Evolutionary conservation across 2,888 invertebrate species (phyloP), one percentile per base, ranked within the genome.

Genomic region (Pyrocoelia pectoralis): DNA sequence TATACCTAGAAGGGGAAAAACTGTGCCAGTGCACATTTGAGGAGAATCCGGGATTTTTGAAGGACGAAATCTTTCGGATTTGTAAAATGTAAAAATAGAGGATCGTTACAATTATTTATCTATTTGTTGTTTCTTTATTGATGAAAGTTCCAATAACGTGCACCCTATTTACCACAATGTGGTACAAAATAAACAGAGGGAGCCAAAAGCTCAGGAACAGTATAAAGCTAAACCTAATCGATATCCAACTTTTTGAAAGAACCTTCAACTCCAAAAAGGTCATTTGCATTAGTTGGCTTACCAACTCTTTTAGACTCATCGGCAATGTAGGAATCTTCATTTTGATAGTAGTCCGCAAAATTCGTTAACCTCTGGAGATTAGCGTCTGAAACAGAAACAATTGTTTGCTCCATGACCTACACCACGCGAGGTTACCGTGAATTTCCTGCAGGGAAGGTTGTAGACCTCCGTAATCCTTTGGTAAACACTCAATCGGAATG

Each of bases 211-310:
- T 24, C 24, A 24, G 4, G 24, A 6, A 24, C 24, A 5, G 3
- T 24, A 3, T 6, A 24, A 24, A 6, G 24, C 24, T 5, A n/a
- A 8, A 13, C n/a, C 62, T 81, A 90, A 80, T 90, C 90, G 38
- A 90, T 85, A 28, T 88, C 88, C 13, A 90, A 79, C 73, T 89
- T 89, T 76, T 89, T 90, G 73, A 90, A 90, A 74, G 88, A 88
- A 12, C 90, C 90, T 70, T 89, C 89, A 1, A 88, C 84, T 15
- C 89, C 89, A 69, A 88, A 83, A 8, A 88, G 78, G 64, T 86
- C 86, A 0, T 85, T 84, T 0, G 82, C 84, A 58, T 83, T 84
- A 76, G 87, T 88, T 50, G 85, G 85, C 66, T 88, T 88, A 17
- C 88, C 89, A 0, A 86, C 85, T 28, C 90, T 81, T 15, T 83